Conservation (phyloP, 2,888 invertebrate species). For the Scaptomyza flava region DNA sequence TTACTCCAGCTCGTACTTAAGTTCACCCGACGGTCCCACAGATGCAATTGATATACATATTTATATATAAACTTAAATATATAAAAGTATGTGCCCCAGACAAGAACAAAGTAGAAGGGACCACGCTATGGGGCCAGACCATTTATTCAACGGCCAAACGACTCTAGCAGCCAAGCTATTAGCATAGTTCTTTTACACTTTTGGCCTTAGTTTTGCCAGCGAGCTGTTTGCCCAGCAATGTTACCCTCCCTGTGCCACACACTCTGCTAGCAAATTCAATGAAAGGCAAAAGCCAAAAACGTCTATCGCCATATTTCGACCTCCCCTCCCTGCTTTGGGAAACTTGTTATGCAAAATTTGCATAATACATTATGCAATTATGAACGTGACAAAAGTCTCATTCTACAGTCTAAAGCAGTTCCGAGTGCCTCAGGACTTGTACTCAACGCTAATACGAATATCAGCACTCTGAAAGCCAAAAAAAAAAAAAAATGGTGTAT, state of each 20-base stretch:
- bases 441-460: conserved; percentile 12
- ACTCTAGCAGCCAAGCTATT: conserved; percentile 53
- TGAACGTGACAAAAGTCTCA: conserved; percentile 72
- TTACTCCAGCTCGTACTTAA: conserved; percentile 19
- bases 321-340: conserved; percentile 35
- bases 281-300: conserved; percentile 43
- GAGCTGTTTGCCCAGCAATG: conserved; percentile 40
- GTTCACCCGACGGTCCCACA: conserved; percentile 24
- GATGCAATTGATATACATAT: conserved; percentile 33
- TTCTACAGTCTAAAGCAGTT: conserved; percentile 13
- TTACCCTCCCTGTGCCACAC: no score
- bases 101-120: conserved; percentile 4
- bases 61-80: background rate
- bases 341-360: conserved; percentile 77
- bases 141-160: background rate
- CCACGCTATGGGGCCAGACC: background rate
- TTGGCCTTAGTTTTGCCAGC: conserved; percentile 59
- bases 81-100: background rate
- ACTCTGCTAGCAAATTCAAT: conserved; percentile 20
- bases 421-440: conserved; percentile 1
- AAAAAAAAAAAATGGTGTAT: conserved; percentile 45
- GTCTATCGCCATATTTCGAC: conserved; percentile 51
- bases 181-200: conserved; percentile 71
- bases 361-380: conserved; percentile 78
- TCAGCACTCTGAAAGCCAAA: conserved; percentile 3